Percentiles rank a stretch among this genome's conserved stretches.
These are phyloP conservation scores for Triops longicaudatus DNA, from an alignment of 1,140 invertebrate genomes.

Conservation along the genomic window DNA sequence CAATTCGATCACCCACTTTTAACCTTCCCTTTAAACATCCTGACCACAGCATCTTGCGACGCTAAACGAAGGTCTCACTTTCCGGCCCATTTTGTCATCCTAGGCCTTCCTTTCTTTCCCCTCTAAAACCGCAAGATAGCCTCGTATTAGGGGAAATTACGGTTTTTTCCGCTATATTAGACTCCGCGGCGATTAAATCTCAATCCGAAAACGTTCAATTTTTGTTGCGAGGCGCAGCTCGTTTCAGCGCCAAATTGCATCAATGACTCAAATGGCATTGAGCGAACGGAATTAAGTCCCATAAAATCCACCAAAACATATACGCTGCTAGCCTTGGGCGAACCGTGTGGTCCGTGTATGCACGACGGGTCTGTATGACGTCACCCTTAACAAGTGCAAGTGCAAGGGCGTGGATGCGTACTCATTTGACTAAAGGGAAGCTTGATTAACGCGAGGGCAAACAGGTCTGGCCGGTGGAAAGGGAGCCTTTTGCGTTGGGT, in stretches of 20 bases:
- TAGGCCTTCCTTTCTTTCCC: neutral
- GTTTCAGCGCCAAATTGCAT: neutral
- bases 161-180: too few relatives aligned
- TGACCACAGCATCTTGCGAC: slow-evolving; percentile 7
- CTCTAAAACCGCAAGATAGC: neutral
- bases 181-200: neutral
- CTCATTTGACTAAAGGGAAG: neutral
- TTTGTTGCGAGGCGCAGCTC: neutral
- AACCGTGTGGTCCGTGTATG: neutral
- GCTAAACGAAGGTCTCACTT: neutral
- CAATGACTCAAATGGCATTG: neutral
- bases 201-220: neutral
- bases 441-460: neutral
- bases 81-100: neutral
- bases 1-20: neutral
- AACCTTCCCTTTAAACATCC: neutral
- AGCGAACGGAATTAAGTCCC: neutral
- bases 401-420: slow-evolving; percentile 8
- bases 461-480: neutral
- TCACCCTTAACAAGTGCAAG: neutral
- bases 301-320: neutral
- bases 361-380: neutral
- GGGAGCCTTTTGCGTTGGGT: neutral
- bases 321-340: neutral
- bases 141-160: neutral